A percentile compares a stretch with the other conserved stretches of the same genome.
Evolutionary conservation across 2,113 vertebrate genomes (phyloP).

Genomic region (Enhydra lutris): DNA sequence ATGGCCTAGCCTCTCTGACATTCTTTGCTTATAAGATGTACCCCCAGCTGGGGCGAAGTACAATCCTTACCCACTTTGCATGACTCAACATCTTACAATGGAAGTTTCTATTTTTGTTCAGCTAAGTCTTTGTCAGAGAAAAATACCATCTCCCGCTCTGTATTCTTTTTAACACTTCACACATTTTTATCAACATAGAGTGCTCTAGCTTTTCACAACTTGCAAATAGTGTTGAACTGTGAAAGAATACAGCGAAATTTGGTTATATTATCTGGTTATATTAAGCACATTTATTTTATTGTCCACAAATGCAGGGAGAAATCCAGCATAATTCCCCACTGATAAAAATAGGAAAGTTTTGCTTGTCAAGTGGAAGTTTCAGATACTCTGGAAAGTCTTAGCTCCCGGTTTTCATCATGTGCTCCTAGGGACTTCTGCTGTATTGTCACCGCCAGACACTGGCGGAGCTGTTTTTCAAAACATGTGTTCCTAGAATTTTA

Average conservation of each 20-base stretch:
- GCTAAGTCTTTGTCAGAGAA: slow-evolving; percentile 48
- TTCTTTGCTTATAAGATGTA: slow-evolving; percentile 18
- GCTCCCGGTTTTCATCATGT: rapidly evolving
- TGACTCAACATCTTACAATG: slow-evolving; percentile 58
- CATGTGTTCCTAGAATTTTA: not conserved
- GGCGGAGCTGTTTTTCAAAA: not conserved
- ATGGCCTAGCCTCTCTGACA: not conserved
- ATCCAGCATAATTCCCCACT: not conserved
- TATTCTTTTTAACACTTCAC: not conserved
- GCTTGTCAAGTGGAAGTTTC: not conserved
- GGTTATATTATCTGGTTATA: not conserved
- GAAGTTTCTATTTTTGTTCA: slow-evolving; percentile 47
- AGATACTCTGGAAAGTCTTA: not conserved
- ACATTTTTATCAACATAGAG: not conserved
- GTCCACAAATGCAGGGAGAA: not conserved
- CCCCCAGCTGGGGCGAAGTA: not conserved
- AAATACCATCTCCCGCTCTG: slow-evolving; percentile 10
- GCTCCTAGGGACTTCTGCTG: not conserved
- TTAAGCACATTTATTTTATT: not conserved
- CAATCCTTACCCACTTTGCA: not conserved
- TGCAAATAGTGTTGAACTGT: not conserved
- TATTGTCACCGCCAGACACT: not conserved
- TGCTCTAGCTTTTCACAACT: not conserved
- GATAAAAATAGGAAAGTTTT: not conserved
- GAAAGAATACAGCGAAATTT: not conserved